phyloP scores from a whole-genome alignment of 2,113 vertebrate species.

The Nematolebias whitei region DNA sequence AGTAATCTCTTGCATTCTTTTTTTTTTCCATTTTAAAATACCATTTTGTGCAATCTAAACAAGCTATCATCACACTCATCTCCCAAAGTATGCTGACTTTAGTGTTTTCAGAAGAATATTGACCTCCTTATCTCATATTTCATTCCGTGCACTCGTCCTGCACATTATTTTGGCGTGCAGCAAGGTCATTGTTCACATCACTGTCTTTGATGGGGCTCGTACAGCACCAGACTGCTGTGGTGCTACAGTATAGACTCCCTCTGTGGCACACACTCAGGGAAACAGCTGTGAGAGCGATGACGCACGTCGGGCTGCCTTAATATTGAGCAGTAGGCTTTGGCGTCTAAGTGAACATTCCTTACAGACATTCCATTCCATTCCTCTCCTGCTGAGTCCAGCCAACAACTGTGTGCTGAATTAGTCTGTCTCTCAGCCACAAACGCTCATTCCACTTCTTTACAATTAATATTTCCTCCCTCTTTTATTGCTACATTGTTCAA shows the following conservation, averaged over 20 bases:
- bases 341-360: conserved; percentile 80
- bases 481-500: conserved; percentile 5
- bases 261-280: conserved; percentile 28
- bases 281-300: conserved; percentile 78
- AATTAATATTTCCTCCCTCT: neutral
- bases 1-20: neutral
- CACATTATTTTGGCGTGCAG: conserved; percentile 8
- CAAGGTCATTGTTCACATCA: conserved; percentile 43
- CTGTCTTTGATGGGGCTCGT: conserved; percentile 42
- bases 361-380: conserved; percentile 67
- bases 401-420: conserved; percentile 55
- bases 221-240: conserved; percentile 48
- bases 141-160: conserved; percentile 9
- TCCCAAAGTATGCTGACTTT: neutral
- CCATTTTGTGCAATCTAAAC: neutral
- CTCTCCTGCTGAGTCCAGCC: conserved; percentile 63
- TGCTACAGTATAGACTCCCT: conserved; percentile 48
- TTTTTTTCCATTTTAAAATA: no score
- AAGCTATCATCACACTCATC: neutral
- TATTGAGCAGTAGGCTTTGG: conserved; percentile 80
- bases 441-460: neutral
- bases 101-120: conserved; percentile 14
- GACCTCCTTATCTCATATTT: neutral
- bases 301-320: conserved; percentile 80
- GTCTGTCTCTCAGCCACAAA: conserved; percentile 18